Percentiles rank a stretch among this genome's conserved stretches.
These are phyloP conservation scores for Stegastes partitus DNA, from an alignment of 2,113 vertebrate species.

Conservation along the genomic window DNA sequence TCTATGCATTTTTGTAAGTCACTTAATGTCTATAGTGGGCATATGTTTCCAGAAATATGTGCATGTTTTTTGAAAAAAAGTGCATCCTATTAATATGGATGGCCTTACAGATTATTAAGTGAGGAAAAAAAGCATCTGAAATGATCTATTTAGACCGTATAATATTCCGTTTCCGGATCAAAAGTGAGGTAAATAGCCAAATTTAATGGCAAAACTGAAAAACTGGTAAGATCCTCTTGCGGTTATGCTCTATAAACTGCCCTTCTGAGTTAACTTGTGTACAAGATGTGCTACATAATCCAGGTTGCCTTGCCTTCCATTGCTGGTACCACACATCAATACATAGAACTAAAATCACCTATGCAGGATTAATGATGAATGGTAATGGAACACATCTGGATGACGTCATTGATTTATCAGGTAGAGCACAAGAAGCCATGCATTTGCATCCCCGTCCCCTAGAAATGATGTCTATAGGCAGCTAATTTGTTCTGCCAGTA, in stretches of 20 bases:
- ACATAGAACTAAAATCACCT: neutral
- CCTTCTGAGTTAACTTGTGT: neutral
- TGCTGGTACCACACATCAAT: neutral
- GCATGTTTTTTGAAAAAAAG: neutral
- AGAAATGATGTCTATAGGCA: neutral
- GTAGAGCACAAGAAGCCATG: neutral
- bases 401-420: neutral
- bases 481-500: neutral
- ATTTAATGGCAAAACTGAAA: too few species aligned
- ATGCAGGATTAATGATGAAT: neutral
- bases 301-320: neutral
- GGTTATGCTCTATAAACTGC: too few species aligned
- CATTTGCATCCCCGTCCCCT: neutral
- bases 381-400: neutral
- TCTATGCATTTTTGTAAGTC: neutral
- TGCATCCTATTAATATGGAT: too few species aligned
- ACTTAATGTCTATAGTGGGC: neutral
- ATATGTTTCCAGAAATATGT: constrained; percentile 1
- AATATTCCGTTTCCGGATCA: neutral
- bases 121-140: neutral
- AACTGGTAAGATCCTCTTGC: too few species aligned
- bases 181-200: too few species aligned
- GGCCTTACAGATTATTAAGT: too few species aligned
- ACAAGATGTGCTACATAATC: too few species aligned
- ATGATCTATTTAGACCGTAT: neutral